These are phyloP conservation scores for Perizoma flavofasciatum DNA, from an alignment of 2,888 invertebrate genomes.

Conservation along the genomic window DNA sequence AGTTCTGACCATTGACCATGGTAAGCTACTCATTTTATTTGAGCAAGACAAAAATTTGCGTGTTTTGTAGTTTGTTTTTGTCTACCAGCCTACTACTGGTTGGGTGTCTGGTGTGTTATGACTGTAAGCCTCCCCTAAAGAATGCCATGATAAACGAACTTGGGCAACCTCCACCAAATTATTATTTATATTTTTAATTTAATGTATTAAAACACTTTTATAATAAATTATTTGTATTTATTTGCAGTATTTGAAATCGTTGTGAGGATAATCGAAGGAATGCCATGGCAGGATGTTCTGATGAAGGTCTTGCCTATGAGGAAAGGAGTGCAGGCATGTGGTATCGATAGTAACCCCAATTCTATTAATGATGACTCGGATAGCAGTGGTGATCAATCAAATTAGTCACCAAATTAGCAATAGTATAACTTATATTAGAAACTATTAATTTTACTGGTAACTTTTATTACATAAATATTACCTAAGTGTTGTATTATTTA, in stretches of 20 bases:
- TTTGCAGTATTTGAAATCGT: conserved; percentile 93
- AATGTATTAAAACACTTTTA: conserved; percentile 3
- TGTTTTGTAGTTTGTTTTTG: too few relatives aligned
- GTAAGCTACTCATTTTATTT: conserved; percentile 68
- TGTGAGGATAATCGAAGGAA: conserved; percentile 89
- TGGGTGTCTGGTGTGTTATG: too few relatives aligned
- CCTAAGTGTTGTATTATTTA: too few relatives aligned
- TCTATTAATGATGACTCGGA: conserved; percentile 54
- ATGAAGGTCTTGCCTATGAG: conserved; percentile 90
- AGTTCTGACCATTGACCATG: conserved; percentile 98
- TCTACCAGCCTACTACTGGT: too few relatives aligned
- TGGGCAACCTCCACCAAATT: too few relatives aligned
- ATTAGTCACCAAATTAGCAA: conserved; percentile 4
- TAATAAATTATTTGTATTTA: conserved; percentile 18
- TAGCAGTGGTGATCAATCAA: conserved; percentile 45
- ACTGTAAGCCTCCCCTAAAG: too few relatives aligned
- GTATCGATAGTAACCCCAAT: conserved; percentile 54
- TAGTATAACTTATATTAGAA: not conserved
- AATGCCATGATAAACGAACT: too few relatives aligned
- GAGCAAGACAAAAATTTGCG: too few relatives aligned
- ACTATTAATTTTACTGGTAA: not conserved
- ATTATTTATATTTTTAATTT: too few relatives aligned
- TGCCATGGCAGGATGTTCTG: conserved; percentile 91
- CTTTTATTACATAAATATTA: too few relatives aligned
- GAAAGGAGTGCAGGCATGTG: conserved; percentile 86